phyloP scores from a whole-genome alignment of 1,140 invertebrate species.

The Cepaea nemoralis region DNA sequence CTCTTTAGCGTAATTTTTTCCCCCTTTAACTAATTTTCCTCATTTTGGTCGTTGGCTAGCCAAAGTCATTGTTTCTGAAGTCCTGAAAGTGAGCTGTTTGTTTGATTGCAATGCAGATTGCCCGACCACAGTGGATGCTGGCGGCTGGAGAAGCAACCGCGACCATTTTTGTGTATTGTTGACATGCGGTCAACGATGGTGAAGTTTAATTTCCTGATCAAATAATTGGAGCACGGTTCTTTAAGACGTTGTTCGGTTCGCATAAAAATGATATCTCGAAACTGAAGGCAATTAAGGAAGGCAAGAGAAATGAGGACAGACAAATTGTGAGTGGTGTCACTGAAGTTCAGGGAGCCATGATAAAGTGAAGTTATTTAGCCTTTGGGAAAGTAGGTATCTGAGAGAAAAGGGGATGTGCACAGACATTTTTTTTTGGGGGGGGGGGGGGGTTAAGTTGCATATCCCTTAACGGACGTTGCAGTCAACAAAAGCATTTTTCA shows the following conservation, averaged over 20 bases:
- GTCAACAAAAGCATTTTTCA: too few species aligned
- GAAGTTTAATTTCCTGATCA: slow-evolving; percentile 37
- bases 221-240: slow-evolving; percentile 22
- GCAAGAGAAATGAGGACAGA: slow-evolving; percentile 3
- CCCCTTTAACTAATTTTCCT: background rate
- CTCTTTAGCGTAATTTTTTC: background rate
- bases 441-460: too few species aligned
- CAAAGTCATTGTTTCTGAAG: background rate
- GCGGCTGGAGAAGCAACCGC: background rate
- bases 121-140: background rate
- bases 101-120: slow-evolving; percentile 39
- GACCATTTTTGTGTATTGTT: background rate
- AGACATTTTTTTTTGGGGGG: too few species aligned
- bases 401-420: background rate
- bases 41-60: background rate
- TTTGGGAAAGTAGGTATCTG: background rate
- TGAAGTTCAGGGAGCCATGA: background rate
- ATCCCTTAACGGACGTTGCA: too few species aligned
- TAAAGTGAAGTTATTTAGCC: too few species aligned
- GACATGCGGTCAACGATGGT: slow-evolving; percentile 24
- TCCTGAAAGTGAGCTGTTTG: slow-evolving; percentile 24
- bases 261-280: slow-evolving; percentile 33
- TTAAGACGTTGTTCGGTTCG: slow-evolving; percentile 12
- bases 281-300: slow-evolving; percentile 26
- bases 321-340: slow-evolving; percentile 10